phyloP scores from a whole-genome alignment of 2,888 invertebrate species.

The Melitaea athalia region DNA sequence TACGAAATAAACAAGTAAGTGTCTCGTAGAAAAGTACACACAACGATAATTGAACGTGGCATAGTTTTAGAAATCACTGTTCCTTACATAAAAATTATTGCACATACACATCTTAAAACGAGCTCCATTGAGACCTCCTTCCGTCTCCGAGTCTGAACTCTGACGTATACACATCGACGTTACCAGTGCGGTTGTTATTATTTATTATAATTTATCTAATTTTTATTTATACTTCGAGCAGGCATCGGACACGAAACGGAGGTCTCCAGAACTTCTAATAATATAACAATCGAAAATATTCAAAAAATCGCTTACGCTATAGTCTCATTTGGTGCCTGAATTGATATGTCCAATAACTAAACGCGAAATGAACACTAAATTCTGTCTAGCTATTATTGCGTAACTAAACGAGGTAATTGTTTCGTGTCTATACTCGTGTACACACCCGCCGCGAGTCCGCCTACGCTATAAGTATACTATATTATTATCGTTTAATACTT shows the following conservation, averaged over 20 bases:
- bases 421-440: slow-evolving; percentile 73
- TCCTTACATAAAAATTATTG: slow-evolving; percentile 55
- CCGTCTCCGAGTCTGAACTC: slow-evolving; percentile 6
- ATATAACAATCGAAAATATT: slow-evolving; percentile 65
- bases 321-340: slow-evolving; percentile 79
- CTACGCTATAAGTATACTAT: slow-evolving; percentile 78
- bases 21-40: slow-evolving; percentile 60
- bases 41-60: slow-evolving; percentile 54
- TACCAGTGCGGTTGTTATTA: neutral
- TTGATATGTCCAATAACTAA: slow-evolving; percentile 80
- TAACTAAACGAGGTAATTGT: slow-evolving; percentile 81
- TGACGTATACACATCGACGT: neutral
- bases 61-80: slow-evolving; percentile 58
- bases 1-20: slow-evolving; percentile 49
- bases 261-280: slow-evolving; percentile 46
- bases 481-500: slow-evolving; percentile 82
- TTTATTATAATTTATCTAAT: slow-evolving; percentile 8
- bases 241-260: slow-evolving; percentile 30
- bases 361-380: slow-evolving; percentile 73
- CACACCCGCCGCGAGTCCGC: slow-evolving; percentile 61
- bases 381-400: slow-evolving; percentile 73
- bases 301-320: slow-evolving; percentile 74
- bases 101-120: slow-evolving; percentile 54
- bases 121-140: slow-evolving; percentile 48
- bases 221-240: slow-evolving; percentile 21